Base-by-base conservation (phyloP, 2,797 vertebrate genomes). In the Sebastes paucispinis region DNA sequence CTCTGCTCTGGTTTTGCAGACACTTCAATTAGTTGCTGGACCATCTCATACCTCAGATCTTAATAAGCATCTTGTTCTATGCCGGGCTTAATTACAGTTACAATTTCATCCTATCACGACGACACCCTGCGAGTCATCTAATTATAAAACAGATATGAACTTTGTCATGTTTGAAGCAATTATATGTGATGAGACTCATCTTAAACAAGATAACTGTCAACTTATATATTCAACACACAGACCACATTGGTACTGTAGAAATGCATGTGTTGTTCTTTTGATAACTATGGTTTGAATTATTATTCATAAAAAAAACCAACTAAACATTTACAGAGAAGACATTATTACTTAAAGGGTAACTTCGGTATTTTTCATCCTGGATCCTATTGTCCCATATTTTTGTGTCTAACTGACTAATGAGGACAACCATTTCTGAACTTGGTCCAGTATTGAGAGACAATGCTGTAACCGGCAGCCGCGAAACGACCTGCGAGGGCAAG, bases 41-140 rank as follows among this genome's bases (percentile, higher is more conserved):
- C 78, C 10, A 58, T 78, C 75, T 87, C 74, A 54, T 43, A 77
- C 58, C 55, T 87, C 79, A 72, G 74, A 94, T 94, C 94, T 93
- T 93, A 94, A 93, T 94, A 83, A 93, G 90, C 80, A 93, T 94
- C 94, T 93, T 83, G 87, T 39, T 83, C 80, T 9, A 11, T 32
- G 78, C 75, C 47, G 8, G 78, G 86, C 52, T 86, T 93, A 91
- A 94, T 94, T 91, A 94, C 88, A 89, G 82, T 64, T 72, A 85
- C 55, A 81, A 43, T 84, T 83, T 86, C 84, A 85, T 67, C 74
- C 73, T 39, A 72, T 81, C 74, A 52, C 60, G 8, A 36, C 29
- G 32, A 81, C 82, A 75, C 16, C 47, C 52, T 12, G 27, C 54
- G 54, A 88, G 75, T 72, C 77, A 43, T 73, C 16, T 74, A 70